These are phyloP conservation scores for Caenorhabditis sp. DNA, from an alignment of 2,888 invertebrate genomes.

Conservation along the genomic window DNA sequence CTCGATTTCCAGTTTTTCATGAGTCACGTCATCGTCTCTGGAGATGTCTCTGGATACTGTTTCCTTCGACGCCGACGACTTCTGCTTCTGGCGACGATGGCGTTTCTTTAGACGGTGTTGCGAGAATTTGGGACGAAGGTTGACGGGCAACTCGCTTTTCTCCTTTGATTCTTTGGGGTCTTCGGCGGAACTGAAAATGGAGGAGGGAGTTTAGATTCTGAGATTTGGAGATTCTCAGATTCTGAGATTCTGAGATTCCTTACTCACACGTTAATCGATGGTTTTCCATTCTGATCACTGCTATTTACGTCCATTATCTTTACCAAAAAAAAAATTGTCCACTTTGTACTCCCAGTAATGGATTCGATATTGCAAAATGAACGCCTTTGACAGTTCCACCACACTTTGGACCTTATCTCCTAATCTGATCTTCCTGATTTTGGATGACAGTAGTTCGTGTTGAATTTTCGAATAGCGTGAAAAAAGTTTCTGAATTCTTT, in stretches of 20 bases:
- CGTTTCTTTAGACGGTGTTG: neutral
- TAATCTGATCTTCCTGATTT: too few relatives aligned
- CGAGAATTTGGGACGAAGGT: slow-evolving; percentile 23
- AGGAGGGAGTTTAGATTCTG: neutral
- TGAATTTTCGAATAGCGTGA: too few relatives aligned
- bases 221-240: neutral
- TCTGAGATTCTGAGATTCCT: neutral
- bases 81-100: neutral
- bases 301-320: slow-evolving; percentile 31
- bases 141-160: slow-evolving; percentile 19
- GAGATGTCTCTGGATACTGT: slow-evolving; percentile 2
- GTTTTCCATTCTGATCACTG: slow-evolving; percentile 38
- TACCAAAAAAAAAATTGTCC: neutral
- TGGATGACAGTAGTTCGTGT: too few relatives aligned
- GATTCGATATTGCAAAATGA: neutral
- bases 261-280: slow-evolving; percentile 24
- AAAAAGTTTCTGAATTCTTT: too few relatives aligned
- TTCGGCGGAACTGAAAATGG: slow-evolving; percentile 24
- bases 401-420: neutral
- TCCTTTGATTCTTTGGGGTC: slow-evolving; percentile 8
- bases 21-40: slow-evolving; percentile 1
- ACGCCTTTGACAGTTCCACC: neutral
- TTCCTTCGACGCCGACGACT: neutral
- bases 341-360: neutral
- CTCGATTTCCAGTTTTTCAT: neutral